phyloP scores from a whole-genome alignment of 2,797 vertebrate genomes.

The Prionace glauca region DNA sequence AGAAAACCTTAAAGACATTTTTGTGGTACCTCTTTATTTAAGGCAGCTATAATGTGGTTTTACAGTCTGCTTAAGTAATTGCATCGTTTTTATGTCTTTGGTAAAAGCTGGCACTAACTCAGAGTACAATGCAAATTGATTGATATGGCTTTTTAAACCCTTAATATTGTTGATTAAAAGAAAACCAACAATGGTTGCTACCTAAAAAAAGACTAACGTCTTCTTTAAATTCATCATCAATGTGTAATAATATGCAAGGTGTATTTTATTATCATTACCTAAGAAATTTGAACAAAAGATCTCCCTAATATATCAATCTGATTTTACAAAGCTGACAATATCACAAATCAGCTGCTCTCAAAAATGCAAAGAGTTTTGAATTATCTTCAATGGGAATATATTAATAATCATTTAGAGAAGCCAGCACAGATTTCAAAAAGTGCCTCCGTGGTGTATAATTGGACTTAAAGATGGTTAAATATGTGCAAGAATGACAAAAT shows the following conservation, averaged over 20 bases:
- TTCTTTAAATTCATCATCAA: background rate
- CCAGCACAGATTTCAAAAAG: background rate
- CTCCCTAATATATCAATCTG: background rate
- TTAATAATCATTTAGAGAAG: background rate
- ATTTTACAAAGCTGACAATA: background rate
- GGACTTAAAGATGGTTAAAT: background rate
- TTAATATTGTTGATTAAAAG: background rate
- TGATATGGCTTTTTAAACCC: background rate
- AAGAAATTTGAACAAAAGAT: background rate
- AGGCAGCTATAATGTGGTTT: background rate
- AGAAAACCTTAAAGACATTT: background rate
- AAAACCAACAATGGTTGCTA: background rate
- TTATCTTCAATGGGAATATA: background rate
- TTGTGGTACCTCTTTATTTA: background rate
- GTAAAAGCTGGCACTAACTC: background rate
- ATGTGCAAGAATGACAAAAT: background rate
- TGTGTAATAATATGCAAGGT: background rate
- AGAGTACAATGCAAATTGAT: background rate
- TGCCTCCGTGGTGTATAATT: background rate
- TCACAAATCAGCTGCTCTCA: background rate
- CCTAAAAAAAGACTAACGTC: background rate
- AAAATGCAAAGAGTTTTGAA: background rate
- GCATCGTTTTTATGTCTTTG: slow-evolving; percentile 5
- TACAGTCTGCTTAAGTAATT: slow-evolving; percentile 28
- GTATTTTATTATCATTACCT: background rate